A percentile compares a stretch with the other conserved stretches of the same genome.
phyloP scores from a whole-genome alignment of 1,140 invertebrate genomes.

The Lithobius niger region DNA sequence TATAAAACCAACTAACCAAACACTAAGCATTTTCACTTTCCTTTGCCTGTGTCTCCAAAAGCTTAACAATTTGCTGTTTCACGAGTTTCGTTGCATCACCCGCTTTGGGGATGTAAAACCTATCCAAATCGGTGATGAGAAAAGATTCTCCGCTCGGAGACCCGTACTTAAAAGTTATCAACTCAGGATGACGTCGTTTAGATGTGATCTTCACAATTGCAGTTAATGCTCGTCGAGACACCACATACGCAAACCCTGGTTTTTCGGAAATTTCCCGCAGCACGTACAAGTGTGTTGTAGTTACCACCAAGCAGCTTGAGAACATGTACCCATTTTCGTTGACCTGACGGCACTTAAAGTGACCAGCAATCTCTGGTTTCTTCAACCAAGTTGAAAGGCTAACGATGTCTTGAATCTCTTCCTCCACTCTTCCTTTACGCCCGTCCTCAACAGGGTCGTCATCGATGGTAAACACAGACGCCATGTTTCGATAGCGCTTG shows the following conservation, averaged over 20 bases:
- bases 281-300: slow-evolving; percentile 71
- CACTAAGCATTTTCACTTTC: no score
- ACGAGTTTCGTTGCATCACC: slow-evolving; percentile 72
- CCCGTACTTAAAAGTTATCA: slow-evolving; percentile 93
- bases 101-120: slow-evolving; percentile 82
- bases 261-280: slow-evolving; percentile 62
- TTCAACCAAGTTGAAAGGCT: slow-evolving; percentile 62
- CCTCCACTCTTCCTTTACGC: slow-evolving; percentile 36
- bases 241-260: slow-evolving; percentile 61
- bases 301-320: slow-evolving; percentile 67
- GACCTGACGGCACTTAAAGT: slow-evolving; percentile 82
- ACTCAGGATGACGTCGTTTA: slow-evolving; percentile 78
- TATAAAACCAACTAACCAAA: no score
- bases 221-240: slow-evolving; percentile 67
- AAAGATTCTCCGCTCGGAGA: slow-evolving; percentile 55
- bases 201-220: slow-evolving; percentile 92
- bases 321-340: slow-evolving; percentile 66
- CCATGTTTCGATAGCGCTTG: slow-evolving; percentile 77
- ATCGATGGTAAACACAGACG: slow-evolving; percentile 88
- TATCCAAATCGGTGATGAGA: slow-evolving; percentile 71
- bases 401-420: slow-evolving; percentile 49
- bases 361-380: slow-evolving; percentile 64
- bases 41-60: background rate
- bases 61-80: slow-evolving; percentile 45
- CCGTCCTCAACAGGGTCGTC: slow-evolving; percentile 53